phyloP scores from a whole-genome alignment of 2,113 vertebrate genomes.

The Mastomys coucha region DNA sequence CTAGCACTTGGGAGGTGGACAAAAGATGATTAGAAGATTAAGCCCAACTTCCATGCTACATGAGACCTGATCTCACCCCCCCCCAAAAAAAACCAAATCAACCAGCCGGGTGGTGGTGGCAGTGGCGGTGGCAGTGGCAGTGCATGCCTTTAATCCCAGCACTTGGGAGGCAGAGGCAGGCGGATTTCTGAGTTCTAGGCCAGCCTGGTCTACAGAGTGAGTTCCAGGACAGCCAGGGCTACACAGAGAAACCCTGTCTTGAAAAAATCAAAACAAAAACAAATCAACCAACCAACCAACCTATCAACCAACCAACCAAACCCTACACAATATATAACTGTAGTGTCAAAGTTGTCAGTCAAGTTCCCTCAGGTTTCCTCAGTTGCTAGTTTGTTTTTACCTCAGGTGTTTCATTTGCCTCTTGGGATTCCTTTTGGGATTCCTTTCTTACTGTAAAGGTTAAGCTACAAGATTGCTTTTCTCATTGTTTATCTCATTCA shows the following conservation, averaged over 20 bases:
- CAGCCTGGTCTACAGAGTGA: too few species aligned
- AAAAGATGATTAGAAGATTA: not conserved
- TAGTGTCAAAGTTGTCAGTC: not conserved
- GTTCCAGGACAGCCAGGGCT: too few species aligned
- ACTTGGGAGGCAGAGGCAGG: too few species aligned
- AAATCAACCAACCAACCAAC: not conserved
- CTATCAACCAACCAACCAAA: not conserved
- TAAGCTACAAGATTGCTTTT: constrained; percentile 39
- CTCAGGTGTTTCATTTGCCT: not conserved
- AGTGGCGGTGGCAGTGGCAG: too few species aligned
- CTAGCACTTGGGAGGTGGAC: not conserved
- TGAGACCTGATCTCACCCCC: not conserved
- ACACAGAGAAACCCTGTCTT: too few species aligned
- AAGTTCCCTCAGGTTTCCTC: constrained; percentile 10
- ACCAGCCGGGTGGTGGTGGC: too few species aligned
- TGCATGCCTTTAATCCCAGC: too few species aligned
- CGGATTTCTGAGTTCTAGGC: too few species aligned
- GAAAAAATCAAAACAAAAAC: too few species aligned
- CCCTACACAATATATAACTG: not conserved
- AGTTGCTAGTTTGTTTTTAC: not conserved
- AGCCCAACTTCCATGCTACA: not conserved
- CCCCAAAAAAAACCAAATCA: not conserved
- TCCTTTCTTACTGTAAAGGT: constrained; percentile 31
- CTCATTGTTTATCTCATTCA: not conserved
- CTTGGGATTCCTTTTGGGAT: not conserved